Evolutionary conservation across 2,113 vertebrate genomes (phyloP).

Genomic region (Grammatotria lemairii): DNA sequence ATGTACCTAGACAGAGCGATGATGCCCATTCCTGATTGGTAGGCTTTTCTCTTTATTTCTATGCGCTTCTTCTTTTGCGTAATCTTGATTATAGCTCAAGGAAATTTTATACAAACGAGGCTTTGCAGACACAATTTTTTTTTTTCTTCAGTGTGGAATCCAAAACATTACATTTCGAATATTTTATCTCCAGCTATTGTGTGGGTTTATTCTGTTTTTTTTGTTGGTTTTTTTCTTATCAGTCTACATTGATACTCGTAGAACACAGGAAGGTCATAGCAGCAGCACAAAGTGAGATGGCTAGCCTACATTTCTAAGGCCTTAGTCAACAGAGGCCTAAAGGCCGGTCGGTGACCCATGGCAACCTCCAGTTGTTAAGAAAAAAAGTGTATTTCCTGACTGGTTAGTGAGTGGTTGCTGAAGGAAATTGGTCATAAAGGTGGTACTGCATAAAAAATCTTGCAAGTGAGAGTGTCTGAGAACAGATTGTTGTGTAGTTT

Average conservation of each 20-base stretch:
- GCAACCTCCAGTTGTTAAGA: not conserved
- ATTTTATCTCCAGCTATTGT: not conserved
- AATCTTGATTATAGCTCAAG: not conserved
- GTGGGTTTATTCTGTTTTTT: not conserved
- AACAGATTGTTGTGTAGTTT: not conserved
- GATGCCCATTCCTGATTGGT: not conserved
- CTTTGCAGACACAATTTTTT: fast-evolving
- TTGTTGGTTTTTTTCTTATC: fast-evolving
- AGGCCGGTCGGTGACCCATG: not conserved
- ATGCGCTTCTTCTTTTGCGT: not conserved
- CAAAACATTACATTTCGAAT: not conserved
- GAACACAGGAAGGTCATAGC: not conserved
- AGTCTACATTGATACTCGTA: not conserved
- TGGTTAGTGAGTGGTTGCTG: not conserved
- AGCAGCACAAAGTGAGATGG: not conserved
- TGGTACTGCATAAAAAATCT: not conserved
- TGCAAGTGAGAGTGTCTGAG: not conserved
- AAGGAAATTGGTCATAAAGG: not conserved
- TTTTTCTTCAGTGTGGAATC: not conserved
- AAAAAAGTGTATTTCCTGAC: not conserved
- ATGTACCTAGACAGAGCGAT: not conserved
- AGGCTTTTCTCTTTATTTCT: not conserved
- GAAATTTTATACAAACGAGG: not conserved
- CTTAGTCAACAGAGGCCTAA: not conserved
- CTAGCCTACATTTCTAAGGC: not conserved